Evolutionary conservation across 2,888 invertebrate species (phyloP), one percentile per base, ranked within the genome.

Genomic region (Mycogona germanica): DNA sequence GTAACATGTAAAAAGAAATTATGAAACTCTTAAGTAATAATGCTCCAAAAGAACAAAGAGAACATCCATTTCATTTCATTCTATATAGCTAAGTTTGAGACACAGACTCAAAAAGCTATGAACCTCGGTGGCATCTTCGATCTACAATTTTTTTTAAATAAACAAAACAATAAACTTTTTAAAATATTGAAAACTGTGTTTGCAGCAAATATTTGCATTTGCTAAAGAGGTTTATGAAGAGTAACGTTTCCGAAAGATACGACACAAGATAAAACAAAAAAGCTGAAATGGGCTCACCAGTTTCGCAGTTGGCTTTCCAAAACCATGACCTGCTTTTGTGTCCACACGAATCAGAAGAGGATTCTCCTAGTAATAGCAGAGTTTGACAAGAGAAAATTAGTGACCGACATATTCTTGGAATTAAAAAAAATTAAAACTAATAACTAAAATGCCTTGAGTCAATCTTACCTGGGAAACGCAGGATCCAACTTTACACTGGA

Each of bases 241-340:
- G 9, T 12, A n/a, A 32, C 35, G 35, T 32, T 9, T 32, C n/a
- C 9, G n/a, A 14, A 74, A 58, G 60, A 64, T 62, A 62, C 63
- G 57, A 56, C 58, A 56, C 55, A 55, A 29, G 41, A 47, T 54
- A 55, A 46, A 40, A 42, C 44, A 25, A 52, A 47, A 23, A 30
- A 44, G 14, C 40, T n/a, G 5, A 21, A 23, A 45, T 17, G 7
- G 48, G 68, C 73, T 76, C 69, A 91, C 89, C 64, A 86, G 74
- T 78, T 98, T 98, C 2, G 84, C 77, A 41, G 93, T 96, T 51
- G 97, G 96, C 70, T 97, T 98, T 30, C 97, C 97, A 57, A 84
- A 80, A 42, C 97, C 97, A 74, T 98, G 98, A 0, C 98, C 98
- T 19, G 96, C 87, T 72, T 93, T 91, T 55, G 87, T 91, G 68